A percentile compares a stretch with the other conserved stretches of the same genome.
These are phyloP conservation scores for Solenodon paradoxus DNA, from an alignment of 2,113 vertebrate species.

Conservation along the genomic window DNA sequence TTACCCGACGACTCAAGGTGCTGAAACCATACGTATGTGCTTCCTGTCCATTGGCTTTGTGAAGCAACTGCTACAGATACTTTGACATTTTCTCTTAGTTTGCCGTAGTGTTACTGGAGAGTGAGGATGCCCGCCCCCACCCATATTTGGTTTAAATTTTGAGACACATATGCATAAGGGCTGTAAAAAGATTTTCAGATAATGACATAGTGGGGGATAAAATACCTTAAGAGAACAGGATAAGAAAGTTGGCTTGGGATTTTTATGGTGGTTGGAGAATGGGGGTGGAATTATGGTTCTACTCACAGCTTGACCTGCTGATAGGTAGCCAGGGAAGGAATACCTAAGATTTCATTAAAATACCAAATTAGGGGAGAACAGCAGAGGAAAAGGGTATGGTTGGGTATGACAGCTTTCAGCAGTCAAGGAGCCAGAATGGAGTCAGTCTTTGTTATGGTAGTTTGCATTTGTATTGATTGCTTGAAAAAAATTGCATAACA, in stretches of 20 bases:
- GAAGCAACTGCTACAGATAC: background rate
- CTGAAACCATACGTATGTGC: background rate
- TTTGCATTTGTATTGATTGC: background rate
- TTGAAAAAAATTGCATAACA: background rate
- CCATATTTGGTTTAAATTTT: background rate
- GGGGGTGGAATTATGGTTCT: fast-evolving
- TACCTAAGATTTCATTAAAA: background rate
- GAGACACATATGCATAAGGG: background rate
- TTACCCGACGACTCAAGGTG: background rate
- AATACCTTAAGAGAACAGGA: background rate
- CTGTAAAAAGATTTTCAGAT: background rate
- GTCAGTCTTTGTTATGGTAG: background rate
- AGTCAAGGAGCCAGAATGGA: background rate
- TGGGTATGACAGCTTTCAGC: background rate
- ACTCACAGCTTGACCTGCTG: background rate
- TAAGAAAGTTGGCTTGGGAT: background rate
- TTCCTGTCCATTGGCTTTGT: background rate
- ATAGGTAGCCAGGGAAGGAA: fast-evolving
- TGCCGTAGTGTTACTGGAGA: background rate
- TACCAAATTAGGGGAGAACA: fast-evolving
- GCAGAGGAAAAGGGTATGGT: too few species aligned
- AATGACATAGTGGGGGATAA: too few species aligned
- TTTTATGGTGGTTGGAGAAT: background rate
- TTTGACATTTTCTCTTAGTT: background rate
- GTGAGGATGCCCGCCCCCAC: fast-evolving